Evolutionary conservation across 2,797 vertebrate genomes (phyloP).

Genomic region (Sebastes variabilis): DNA sequence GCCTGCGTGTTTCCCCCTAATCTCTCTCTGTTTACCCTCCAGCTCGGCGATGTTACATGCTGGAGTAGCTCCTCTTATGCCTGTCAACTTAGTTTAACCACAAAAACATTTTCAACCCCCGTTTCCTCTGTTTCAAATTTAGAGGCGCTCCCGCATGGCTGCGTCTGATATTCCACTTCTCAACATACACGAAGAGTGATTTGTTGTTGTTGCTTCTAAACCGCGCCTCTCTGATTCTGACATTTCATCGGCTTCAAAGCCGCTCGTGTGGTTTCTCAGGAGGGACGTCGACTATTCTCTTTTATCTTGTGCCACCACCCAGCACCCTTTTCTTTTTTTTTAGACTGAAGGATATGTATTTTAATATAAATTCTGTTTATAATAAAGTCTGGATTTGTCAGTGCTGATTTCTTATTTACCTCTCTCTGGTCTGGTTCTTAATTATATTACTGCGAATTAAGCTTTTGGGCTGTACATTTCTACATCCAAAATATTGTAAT

Average conservation of each 20-base stretch:
- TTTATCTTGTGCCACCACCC: conserved; percentile 4
- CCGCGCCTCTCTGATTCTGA: conserved; percentile 7
- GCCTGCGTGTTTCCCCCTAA: conserved; percentile 9
- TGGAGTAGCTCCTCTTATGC: conserved; percentile 33
- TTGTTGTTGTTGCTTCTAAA: conserved; percentile 14
- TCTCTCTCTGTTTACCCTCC: conserved; percentile 24
- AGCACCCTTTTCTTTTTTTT: not conserved
- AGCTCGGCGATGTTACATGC: conserved; percentile 27
- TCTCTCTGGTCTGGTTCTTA: not conserved
- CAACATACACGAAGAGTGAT: not conserved
- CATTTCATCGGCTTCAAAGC: conserved; percentile 21
- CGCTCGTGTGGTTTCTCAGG: not conserved
- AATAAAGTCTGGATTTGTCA: conserved; percentile 57
- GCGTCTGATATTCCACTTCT: conserved; percentile 19
- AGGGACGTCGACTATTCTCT: not conserved
- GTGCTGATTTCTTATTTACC: not conserved
- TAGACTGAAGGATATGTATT: conserved; percentile 3
- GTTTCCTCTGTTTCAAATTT: not conserved
- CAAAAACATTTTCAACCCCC: not conserved
- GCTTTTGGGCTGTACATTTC: not conserved
- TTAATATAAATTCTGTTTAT: conserved; percentile 32
- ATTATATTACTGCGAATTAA: not conserved
- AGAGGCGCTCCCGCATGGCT: conserved; percentile 11
- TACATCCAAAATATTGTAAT: not conserved
- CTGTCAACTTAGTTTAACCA: conserved; percentile 49